Percentiles rank a stretch among this genome's conserved stretches.
phyloP scores from a whole-genome alignment of 2,797 vertebrate genomes.

The Orestias chungarensis region DNA sequence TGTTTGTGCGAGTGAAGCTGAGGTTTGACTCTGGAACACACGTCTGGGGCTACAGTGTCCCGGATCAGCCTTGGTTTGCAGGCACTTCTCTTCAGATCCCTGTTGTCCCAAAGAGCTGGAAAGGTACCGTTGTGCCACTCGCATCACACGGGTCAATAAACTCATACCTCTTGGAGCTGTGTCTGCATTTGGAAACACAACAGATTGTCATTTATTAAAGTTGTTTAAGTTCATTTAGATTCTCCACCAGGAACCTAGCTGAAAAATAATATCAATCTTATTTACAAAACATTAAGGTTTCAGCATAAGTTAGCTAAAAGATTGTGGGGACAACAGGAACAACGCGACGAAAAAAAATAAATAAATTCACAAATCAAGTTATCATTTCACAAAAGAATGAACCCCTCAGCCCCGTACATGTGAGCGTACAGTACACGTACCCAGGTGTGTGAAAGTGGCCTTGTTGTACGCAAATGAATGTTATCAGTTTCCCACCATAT shows the following conservation, averaged over 20 bases:
- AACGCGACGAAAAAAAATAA: slow-evolving; percentile 10
- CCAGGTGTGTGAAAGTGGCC: slow-evolving; percentile 48
- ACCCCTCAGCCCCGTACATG: slow-evolving; percentile 5
- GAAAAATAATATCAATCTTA: background rate
- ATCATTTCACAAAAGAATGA: slow-evolving; percentile 43
- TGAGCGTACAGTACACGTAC: slow-evolving; percentile 19
- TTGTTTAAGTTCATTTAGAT: background rate
- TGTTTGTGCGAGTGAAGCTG: slow-evolving; percentile 51
- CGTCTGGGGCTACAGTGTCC: slow-evolving; percentile 39
- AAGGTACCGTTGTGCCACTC: slow-evolving; percentile 68
- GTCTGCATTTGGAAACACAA: slow-evolving; percentile 27
- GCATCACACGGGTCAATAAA: slow-evolving; percentile 65
- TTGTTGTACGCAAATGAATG: slow-evolving; percentile 64
- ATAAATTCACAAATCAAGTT: slow-evolving; percentile 31
- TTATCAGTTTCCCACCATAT: slow-evolving; percentile 75
- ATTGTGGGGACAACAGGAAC: slow-evolving; percentile 3
- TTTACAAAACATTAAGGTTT: background rate
- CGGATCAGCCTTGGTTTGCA: slow-evolving; percentile 31
- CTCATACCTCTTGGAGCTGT: slow-evolving; percentile 49
- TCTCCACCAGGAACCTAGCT: background rate
- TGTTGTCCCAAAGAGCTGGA: slow-evolving; percentile 50
- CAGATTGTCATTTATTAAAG: background rate
- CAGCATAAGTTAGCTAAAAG: slow-evolving; percentile 1
- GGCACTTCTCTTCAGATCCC: slow-evolving; percentile 23
- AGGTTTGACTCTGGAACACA: slow-evolving; percentile 36